Percentiles rank a stretch among this genome's conserved stretches.
These are phyloP conservation scores for Crenuchus spilurus DNA, from an alignment of 2,797 vertebrate species.

Conservation along the genomic window DNA sequence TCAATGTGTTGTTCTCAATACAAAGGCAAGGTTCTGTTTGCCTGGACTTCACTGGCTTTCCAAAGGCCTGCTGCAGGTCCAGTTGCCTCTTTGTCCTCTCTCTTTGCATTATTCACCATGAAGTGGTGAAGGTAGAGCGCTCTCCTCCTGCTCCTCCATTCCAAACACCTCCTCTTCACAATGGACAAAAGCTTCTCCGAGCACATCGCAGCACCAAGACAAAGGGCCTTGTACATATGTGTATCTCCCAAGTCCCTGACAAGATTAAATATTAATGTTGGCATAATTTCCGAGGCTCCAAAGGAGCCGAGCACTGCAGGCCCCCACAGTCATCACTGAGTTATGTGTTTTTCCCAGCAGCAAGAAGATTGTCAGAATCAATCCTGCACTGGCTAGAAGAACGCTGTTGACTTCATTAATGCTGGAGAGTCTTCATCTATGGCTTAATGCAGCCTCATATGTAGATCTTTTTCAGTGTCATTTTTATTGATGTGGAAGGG, in stretches of 20 bases:
- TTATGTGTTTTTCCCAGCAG: constrained; percentile 76
- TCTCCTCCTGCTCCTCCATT: constrained; percentile 35
- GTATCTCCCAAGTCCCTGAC: constrained; percentile 72
- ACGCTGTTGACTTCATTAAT: constrained; percentile 33
- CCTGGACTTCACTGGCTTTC: constrained; percentile 30
- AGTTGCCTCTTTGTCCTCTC: constrained; percentile 29
- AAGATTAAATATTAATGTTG: constrained; percentile 83
- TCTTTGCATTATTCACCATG: constrained; percentile 43
- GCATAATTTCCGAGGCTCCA: constrained; percentile 76
- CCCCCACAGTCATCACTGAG: constrained; percentile 72
- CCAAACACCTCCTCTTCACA: constrained; percentile 16
- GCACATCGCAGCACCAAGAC: constrained; percentile 74
- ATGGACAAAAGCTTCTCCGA: constrained; percentile 57
- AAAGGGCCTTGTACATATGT: constrained; percentile 75
- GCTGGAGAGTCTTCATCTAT: background rate
- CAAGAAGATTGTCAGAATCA: constrained; percentile 74
- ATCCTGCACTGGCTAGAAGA: constrained; percentile 73
- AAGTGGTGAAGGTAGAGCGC: constrained; percentile 15
- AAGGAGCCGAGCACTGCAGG: constrained; percentile 56
- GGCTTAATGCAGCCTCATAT: background rate
- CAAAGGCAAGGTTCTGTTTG: constrained; percentile 22
- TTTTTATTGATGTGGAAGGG: too few relatives aligned
- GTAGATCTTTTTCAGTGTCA: background rate
- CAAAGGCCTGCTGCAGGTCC: constrained; percentile 48
- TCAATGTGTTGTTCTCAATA: constrained; percentile 6